Evolutionary conservation across 64 coral and sea anemone species (phyloP).

Genomic region (Pocillopora damicornis): DNA sequence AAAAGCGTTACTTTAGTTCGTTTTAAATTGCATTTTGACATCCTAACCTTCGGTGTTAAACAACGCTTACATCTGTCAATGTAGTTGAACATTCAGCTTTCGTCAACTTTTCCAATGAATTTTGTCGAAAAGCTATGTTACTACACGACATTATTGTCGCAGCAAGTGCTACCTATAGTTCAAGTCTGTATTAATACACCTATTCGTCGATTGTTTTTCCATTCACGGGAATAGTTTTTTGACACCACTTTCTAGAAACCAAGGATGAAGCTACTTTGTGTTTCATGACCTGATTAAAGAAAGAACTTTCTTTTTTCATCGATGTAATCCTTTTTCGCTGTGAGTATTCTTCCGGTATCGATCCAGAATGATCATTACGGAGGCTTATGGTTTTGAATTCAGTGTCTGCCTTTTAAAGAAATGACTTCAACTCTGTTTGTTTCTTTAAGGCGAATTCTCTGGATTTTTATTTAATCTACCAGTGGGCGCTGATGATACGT

Average conservation of each 20-base stretch:
- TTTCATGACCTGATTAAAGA: background rate
- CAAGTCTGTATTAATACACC: background rate
- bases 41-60: background rate
- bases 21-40: background rate
- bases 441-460: too few relatives aligned
- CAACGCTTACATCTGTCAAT: background rate
- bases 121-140: too few relatives aligned
- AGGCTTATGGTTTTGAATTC: too few relatives aligned
- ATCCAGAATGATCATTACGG: too few relatives aligned
- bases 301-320: background rate
- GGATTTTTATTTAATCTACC: background rate
- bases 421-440: background rate
- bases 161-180: background rate
- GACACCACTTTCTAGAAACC: background rate
- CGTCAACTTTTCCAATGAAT: too few relatives aligned
- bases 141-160: too few relatives aligned
- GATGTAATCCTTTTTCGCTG: too few relatives aligned
- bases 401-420: too few relatives aligned
- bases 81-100: too few relatives aligned
- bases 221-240: background rate
- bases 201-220: background rate
- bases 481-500: background rate
- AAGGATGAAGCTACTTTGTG: background rate
- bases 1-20: background rate
- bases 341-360: too few relatives aligned